These are phyloP conservation scores for Aurelia aurita DNA, from an alignment of 30 jellyfish, hydroid and myxozoan species.

Conservation along the genomic window DNA sequence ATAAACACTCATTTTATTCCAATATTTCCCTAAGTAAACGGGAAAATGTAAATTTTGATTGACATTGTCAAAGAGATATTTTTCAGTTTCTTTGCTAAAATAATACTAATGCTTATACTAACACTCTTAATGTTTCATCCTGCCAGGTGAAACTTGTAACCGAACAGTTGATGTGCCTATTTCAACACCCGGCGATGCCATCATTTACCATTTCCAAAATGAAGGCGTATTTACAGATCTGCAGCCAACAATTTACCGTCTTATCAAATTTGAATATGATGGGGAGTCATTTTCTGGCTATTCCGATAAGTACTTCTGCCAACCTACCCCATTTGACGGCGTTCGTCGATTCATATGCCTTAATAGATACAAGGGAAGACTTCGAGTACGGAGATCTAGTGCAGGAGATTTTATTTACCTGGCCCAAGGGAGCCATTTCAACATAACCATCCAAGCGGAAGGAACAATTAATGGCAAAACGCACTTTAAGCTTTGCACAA, in stretches of 20 bases:
- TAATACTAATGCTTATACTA: no score
- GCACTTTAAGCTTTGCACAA: slow-evolving; percentile 3
- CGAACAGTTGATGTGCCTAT: slow-evolving; percentile 25
- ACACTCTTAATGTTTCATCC: not conserved
- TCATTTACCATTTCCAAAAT: slow-evolving; percentile 33
- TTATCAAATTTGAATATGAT: slow-evolving; percentile 16
- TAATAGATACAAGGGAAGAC: slow-evolving; percentile 52
- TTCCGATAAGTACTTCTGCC: slow-evolving; percentile 47
- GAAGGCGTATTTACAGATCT: slow-evolving; percentile 22
- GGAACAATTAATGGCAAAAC: slow-evolving; percentile 5
- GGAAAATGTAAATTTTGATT: no score
- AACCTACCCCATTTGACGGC: slow-evolving; percentile 38
- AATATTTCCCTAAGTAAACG: no score
- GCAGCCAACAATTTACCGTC: slow-evolving; percentile 43
- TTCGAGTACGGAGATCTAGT: slow-evolving; percentile 22
- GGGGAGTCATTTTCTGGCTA: slow-evolving; percentile 36
- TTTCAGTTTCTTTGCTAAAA: no score
- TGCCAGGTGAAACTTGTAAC: slow-evolving; percentile 26
- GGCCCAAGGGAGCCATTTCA: slow-evolving; percentile 6
- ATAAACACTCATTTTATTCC: no score
- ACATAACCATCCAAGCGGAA: slow-evolving; percentile 49
- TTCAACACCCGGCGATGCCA: not conserved
- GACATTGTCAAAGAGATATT: no score
- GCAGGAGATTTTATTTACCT: slow-evolving; percentile 15
- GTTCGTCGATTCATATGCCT: slow-evolving; percentile 62